Evolutionary conservation across 2,888 invertebrate genomes (phyloP), one percentile per base, ranked within the genome.

Genomic region (Margaritifera margaritifera): DNA sequence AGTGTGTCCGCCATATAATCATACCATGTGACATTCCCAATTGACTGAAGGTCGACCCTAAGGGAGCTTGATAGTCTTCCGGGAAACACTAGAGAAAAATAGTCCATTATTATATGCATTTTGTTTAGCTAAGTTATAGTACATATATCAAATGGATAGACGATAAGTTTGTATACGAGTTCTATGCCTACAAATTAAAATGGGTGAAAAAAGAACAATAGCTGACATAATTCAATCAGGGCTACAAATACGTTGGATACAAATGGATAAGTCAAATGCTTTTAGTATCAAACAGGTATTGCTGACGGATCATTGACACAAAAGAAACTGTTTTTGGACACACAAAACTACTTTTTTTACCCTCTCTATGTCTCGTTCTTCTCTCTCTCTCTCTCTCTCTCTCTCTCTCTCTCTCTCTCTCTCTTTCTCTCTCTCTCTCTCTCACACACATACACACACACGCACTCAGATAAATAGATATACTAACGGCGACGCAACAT

Each of bases 1-100:
- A 84, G 62, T 6, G 69, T 71, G 52, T 66, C 60, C 31, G 76
- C 56, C n/a, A 64, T 69, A 24, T 61, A 53, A 20, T 60, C 58
- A 25, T 71, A 75, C 75, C 77, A 73, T 5, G 62, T 75, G 63
- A 62, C 56, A 59, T 73, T 71, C 53, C 51, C 50, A 18, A 50
- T 56, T 15, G 63, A 68, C 25, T 4, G 56, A 2, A 62, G 63
- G 18, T 65, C 51, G 19, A 73, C 58, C 31, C 66, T 71, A 27
- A 67, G 66, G 3, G 52, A 64, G 2, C 19, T 22, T 20, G 66
- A 54, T 64, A 76, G 57, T 31, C 79, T 66, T n/a, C 66, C 75
- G 11, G 80, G 81, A 50, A 72, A 66, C 4, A 80, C 81, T 81
- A 64, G 24, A 59, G 63, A n/a, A 50, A 63, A 66, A 53, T 58